Percentiles rank a stretch among this genome's conserved stretches.
Conservation (phyloP, 2,113 vertebrate genomes). For the Paralichthys olivaceus region DNA sequence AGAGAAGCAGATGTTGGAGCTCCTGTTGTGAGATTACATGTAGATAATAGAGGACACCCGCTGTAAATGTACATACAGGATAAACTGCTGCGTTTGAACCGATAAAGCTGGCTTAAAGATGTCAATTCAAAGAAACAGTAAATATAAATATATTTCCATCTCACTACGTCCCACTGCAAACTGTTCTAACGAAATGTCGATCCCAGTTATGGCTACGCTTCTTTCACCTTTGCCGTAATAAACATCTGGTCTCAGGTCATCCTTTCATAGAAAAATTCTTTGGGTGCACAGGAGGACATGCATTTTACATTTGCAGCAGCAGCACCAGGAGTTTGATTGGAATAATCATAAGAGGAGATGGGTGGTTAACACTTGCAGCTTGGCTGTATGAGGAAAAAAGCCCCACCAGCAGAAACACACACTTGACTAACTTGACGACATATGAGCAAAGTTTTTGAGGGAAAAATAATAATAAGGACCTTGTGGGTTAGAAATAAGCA, state of each 20-base stretch:
- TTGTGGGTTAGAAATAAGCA: neutral
- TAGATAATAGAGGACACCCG: conserved; percentile 12
- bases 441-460: neutral
- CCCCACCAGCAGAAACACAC: neutral
- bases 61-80: neutral
- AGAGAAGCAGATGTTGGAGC: conserved; percentile 22
- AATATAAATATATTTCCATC: conserved; percentile 9
- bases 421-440: neutral
- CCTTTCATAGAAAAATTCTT: conserved; percentile 11
- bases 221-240: conserved; percentile 23
- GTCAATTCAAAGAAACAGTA: neutral
- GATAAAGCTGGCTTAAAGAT: neutral
- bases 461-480: neutral
- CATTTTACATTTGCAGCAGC: conserved; percentile 48
- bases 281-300: conserved; percentile 41
- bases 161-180: neutral
- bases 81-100: neutral
- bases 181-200: neutral
- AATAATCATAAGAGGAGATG: conserved; percentile 34
- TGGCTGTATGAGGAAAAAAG: neutral
- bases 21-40: conserved; percentile 23
- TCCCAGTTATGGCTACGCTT: conserved; percentile 15
- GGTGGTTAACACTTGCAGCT: conserved; percentile 23
- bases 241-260: conserved; percentile 39
- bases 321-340: conserved; percentile 40